Evolutionary conservation across 2,113 vertebrate species (phyloP), one percentile per base, ranked within the genome.

Genomic region (Pao palembangensis): DNA sequence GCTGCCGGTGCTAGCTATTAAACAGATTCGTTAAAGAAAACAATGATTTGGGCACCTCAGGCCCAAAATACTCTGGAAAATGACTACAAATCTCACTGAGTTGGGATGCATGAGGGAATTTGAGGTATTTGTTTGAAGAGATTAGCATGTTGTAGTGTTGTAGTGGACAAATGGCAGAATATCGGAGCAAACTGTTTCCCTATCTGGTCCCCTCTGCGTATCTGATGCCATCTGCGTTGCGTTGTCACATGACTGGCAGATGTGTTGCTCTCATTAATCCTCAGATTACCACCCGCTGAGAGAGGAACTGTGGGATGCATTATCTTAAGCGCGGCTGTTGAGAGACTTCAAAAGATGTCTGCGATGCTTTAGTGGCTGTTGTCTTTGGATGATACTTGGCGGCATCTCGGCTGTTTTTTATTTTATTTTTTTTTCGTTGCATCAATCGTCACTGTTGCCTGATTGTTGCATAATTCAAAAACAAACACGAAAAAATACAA

Each of bases 241-340:
- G 17, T 79, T 62, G 44, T 69, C 72, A 75, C 75, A 73, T 70
- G 77, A 85, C 79, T 81, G 82, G 69, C 79, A 84, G 77, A 80
- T 77, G 69, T 65, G 71, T 71, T 61, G 52, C 71, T 70, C 71
- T 82, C 82, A 87, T 85, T 82, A 85, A 86, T 87, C 74, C 81
- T 78, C 64, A 76, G 72, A 82, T 86, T 85, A 81, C 82, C 64
- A 58, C 75, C 78, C 69, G 69, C 23, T 67, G 76, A 84, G 74
- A 67, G 64, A 55, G 55, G 51, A 58, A 48, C 70, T 73, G 46
- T 23, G 16, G 48, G 55, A 71, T 25, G 38, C 21, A 42, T 67
- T 73, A 65, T 69, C 54, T 66, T 68, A 65, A 65, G 57, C 59
- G 60, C 28, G 50, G 13, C 64, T 43, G 18, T 34, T 64, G 12